A percentile compares a stretch with the other conserved stretches of the same genome.
These are phyloP conservation scores for Trachymyrmex cornetzi DNA, from an alignment of 1,140 invertebrate species.

Conservation along the genomic window DNA sequence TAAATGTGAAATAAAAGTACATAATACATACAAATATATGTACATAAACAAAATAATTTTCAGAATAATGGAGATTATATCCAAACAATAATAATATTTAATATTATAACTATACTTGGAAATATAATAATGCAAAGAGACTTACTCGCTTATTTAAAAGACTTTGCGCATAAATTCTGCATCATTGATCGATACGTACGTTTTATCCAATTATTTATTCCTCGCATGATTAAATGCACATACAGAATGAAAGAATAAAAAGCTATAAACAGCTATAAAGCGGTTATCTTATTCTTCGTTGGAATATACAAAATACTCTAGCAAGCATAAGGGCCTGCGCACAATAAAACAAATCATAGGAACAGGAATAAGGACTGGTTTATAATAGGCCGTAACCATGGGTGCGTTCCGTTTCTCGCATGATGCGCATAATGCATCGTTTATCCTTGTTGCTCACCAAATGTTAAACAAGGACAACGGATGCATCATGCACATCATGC, in stretches of 20 bases:
- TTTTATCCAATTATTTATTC: slow-evolving; percentile 4
- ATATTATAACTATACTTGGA: background rate
- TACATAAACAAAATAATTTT: background rate
- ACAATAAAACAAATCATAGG: no score
- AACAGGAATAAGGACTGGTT: no score
- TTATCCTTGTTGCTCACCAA: no score
- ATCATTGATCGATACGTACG: background rate
- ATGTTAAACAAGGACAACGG: no score
- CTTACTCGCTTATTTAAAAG: slow-evolving; percentile 30
- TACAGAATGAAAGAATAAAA: background rate
- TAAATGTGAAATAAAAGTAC: background rate
- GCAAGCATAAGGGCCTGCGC: background rate
- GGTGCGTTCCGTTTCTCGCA: no score
- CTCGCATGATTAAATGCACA: slow-evolving; percentile 30
- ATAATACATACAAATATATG: no score
- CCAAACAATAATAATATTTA: background rate
- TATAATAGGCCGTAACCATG: no score
- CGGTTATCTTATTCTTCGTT: background rate
- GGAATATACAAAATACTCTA: slow-evolving; percentile 29
- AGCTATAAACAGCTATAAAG: background rate
- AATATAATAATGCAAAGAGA: background rate
- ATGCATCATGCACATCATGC: no score
- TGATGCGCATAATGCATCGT: no score
- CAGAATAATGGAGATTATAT: background rate
- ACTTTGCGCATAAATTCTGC: background rate